These are phyloP conservation scores for Microcebus lehilahytsara DNA, from an alignment of 2,113 vertebrate species.

Conservation along the genomic window DNA sequence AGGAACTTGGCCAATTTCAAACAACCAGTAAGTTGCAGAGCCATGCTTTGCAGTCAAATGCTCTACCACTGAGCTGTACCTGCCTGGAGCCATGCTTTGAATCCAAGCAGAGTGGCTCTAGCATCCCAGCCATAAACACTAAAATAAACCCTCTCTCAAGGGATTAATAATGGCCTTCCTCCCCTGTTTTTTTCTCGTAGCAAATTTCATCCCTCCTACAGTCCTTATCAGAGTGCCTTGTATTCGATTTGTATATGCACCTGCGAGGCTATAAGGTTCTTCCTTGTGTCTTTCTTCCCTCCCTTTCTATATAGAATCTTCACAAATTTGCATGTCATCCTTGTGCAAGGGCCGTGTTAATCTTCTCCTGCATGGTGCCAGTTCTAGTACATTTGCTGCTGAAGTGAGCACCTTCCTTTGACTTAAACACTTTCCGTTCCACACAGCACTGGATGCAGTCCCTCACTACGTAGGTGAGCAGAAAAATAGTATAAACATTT, in stretches of 20 bases:
- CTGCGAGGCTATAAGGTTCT: rapidly evolving
- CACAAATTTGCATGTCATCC: not conserved
- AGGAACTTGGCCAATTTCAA: not conserved
- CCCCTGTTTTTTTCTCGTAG: not conserved
- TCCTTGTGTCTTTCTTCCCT: not conserved
- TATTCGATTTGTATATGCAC: not conserved
- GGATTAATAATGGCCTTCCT: not conserved
- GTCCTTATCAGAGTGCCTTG: not conserved
- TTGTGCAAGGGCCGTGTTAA: not conserved
- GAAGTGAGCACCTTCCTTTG: not conserved
- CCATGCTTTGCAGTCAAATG: not conserved
- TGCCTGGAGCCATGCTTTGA: not conserved
- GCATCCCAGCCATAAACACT: not conserved
- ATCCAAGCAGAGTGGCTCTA: not conserved
- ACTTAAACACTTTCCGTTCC: not conserved
- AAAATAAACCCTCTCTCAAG: not conserved
- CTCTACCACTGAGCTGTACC: too few species aligned
- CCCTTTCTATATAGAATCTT: not conserved
- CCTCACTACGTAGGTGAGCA: not conserved
- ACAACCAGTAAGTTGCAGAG: not conserved
- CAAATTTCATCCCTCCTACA: not conserved
- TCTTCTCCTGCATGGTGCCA: not conserved
- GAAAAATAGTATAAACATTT: not conserved
- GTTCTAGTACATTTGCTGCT: not conserved
- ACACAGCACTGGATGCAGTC: rapidly evolving